These are phyloP conservation scores for Anhinga anhinga DNA, from an alignment of 2,113 vertebrate genomes.

Conservation along the genomic window DNA sequence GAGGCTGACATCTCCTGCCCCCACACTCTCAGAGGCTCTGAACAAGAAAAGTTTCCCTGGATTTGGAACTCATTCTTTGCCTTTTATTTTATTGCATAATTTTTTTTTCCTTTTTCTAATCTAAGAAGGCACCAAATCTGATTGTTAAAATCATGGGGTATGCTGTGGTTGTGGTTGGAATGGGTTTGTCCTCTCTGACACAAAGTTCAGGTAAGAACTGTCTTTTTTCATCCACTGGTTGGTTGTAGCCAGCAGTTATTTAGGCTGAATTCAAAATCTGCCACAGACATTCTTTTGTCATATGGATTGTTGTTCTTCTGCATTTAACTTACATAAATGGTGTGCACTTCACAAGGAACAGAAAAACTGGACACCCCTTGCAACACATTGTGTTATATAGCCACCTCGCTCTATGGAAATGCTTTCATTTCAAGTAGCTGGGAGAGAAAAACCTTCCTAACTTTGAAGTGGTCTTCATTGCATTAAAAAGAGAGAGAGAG, in stretches of 20 bases:
- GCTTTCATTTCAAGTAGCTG: constrained; percentile 23
- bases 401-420: background rate
- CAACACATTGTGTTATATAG: background rate
- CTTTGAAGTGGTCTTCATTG: constrained; percentile 35
- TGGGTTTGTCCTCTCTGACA: background rate
- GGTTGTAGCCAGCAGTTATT: background rate
- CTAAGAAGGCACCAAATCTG: background rate
- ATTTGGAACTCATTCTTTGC: background rate
- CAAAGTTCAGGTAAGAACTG: background rate
- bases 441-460: constrained; percentile 9
- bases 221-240: background rate
- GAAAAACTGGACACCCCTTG: background rate
- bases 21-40: background rate
- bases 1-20: background rate
- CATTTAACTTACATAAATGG: background rate
- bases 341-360: background rate
- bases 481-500: background rate
- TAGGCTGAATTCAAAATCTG: background rate
- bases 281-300: background rate
- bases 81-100: background rate
- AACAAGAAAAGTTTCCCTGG: background rate
- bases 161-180: background rate
- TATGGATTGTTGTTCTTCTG: background rate
- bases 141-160: background rate
- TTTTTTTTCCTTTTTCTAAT: background rate